Conservation (phyloP, 2,113 vertebrate genomes). For the Semicossyphus pulcher region DNA sequence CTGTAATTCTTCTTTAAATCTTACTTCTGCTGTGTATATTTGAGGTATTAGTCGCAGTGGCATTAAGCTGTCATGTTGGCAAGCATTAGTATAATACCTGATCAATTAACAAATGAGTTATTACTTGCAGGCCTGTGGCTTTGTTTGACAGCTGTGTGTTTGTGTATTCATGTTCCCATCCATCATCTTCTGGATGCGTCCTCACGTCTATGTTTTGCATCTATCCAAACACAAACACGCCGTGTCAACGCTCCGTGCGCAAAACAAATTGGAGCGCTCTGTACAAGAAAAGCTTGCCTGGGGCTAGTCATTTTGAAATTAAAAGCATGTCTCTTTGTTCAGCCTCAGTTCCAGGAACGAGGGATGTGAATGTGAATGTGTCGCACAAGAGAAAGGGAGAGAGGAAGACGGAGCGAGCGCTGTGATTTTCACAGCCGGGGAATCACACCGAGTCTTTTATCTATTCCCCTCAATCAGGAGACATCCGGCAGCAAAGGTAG, state of each 20-base stretch:
- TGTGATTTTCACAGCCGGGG: conserved; percentile 73
- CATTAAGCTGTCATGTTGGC: conserved; percentile 30
- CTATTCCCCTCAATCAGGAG: conserved; percentile 76
- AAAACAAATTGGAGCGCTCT: conserved; percentile 70
- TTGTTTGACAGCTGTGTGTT: conserved; percentile 49
- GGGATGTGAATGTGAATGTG: conserved; percentile 56
- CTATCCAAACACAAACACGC: conserved; percentile 63
- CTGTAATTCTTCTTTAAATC: conserved; percentile 8
- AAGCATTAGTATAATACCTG: conserved; percentile 40
- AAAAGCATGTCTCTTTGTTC: conserved; percentile 76
- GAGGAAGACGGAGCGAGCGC: conserved; percentile 40
- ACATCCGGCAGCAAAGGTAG: conserved; percentile 73
- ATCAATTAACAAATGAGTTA: conserved; percentile 58
- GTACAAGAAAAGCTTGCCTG: conserved; percentile 66
- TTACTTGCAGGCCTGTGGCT: conserved; percentile 35
- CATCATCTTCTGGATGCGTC: conserved; percentile 41
- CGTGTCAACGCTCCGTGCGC: conserved; percentile 54
- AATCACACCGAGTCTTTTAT: conserved; percentile 71
- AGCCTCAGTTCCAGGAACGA: conserved; percentile 56
- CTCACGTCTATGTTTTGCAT: conserved; percentile 60
- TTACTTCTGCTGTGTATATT: background rate
- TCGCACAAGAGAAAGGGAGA: conserved; percentile 32
- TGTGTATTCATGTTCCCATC: conserved; percentile 51
- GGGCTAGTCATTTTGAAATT: conserved; percentile 75
- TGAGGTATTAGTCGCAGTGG: conserved; percentile 12